Base-by-base conservation (phyloP, 2,113 vertebrate species). In the Sprattus sprattus region DNA sequence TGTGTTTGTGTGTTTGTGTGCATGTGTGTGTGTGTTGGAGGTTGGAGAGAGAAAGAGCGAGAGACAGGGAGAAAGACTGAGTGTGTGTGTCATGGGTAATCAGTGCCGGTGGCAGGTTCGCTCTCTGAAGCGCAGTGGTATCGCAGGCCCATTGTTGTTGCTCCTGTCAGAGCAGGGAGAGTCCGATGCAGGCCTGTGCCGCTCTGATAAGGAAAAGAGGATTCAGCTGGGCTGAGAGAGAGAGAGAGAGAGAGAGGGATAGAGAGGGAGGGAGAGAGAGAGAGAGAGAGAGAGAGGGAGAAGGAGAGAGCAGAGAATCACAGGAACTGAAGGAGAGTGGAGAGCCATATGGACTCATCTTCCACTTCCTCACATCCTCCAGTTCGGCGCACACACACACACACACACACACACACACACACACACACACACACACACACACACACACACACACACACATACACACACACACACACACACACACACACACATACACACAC, bases 121-220 rank as follows among this genome's bases (percentile, higher is more conserved):
- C 91, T 85, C 96, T 95, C 90, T 60, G 9, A 92, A 94, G 84
- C 87, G 89, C 89, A 46, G 89, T 90, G 91, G 91, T 93, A 94
- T 94, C 89, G 85, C 86, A 86, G 87, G 71, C 84, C 87, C 44
- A 84, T 94, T 94, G 93, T 94, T 83, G 0, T 91, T 83, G 87
- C 88, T 93, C 86, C 93, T 93, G 92, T 95, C 85, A 54, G 88
- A 91, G 87, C 85, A 89, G 93, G 87, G 88, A 88, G 85, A 82
- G 83, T 4, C 39, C 7, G 22, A 92, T 91, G 91, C 89, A 92
- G 92, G 94, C 88, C 95, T 96, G 95, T 91, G 91, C 94, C 82
- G 3, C 89, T 89, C 93, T 93, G 96, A 96, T 96, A 96, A 97
- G 94, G 87, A 88, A 95, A 95, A 96, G 94, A 95, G 93, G 95